These are phyloP conservation scores for Heliconius erato DNA, from an alignment of 2,888 invertebrate species.

Conservation along the genomic window DNA sequence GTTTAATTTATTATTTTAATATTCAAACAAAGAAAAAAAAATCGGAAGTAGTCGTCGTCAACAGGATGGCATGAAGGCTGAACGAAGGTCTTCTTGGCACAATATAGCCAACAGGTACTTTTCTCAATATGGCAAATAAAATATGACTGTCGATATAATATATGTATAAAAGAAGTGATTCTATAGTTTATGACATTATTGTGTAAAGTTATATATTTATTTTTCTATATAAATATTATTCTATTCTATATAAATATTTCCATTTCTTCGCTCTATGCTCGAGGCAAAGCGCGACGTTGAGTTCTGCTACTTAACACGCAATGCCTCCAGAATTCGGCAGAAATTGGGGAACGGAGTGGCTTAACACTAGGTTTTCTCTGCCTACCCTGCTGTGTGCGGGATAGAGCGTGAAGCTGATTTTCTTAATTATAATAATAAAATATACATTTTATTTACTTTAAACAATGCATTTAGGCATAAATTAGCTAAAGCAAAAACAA, in stretches of 20 bases:
- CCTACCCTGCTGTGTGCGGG: no score
- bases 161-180: not conserved
- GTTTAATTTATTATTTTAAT: not conserved
- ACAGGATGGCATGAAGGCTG: conserved; percentile 21
- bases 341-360: no score
- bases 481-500: not conserved
- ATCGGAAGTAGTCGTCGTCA: conserved; percentile 15
- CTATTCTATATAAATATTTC: no score
- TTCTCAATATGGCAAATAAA: conserved; percentile 54
- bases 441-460: not conserved
- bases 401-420: not conserved
- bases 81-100: conserved; percentile 57
- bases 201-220: not conserved
- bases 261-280: no score
- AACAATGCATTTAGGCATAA: not conserved
- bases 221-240: no score
- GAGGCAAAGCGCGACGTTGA: no score
- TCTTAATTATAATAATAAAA: not conserved
- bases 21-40: conserved; percentile 7
- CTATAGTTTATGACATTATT: not conserved
- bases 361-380: no score
- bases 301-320: no score
- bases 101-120: conserved; percentile 58
- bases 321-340: no score
- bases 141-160: not conserved